phyloP scores from a whole-genome alignment of 2,113 vertebrate species.

The Hippolais icterina region DNA sequence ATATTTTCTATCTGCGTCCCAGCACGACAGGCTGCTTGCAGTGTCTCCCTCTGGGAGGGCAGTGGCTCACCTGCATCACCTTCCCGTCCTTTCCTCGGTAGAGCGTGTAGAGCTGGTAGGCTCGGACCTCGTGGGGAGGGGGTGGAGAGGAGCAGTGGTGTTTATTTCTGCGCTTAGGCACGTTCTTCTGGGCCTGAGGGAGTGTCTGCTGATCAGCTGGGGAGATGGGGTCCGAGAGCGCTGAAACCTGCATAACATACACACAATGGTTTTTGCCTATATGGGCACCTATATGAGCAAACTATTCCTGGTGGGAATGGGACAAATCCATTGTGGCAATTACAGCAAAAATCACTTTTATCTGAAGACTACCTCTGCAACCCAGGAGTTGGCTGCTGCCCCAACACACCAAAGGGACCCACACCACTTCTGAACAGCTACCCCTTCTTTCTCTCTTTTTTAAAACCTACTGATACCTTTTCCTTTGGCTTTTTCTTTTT shows the following conservation, averaged over 20 bases:
- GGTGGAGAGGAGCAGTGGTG: constrained; percentile 71
- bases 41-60: neutral
- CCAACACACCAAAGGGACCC: neutral
- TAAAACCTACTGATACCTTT: constrained; percentile 75
- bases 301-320: neutral
- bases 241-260: constrained; percentile 75
- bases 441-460: neutral
- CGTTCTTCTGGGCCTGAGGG: constrained; percentile 58
- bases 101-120: constrained; percentile 94
- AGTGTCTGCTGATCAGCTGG: constrained; percentile 77
- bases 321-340: neutral
- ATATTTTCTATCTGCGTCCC: accelerated
- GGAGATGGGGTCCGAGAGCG: constrained; percentile 84
- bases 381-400: neutral
- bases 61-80: constrained; percentile 88
- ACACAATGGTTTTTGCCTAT: accelerated
- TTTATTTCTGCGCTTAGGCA: constrained; percentile 69
- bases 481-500: constrained; percentile 80
- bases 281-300: neutral
- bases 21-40: neutral
- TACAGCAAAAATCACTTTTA: neutral
- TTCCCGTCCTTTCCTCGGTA: constrained; percentile 92
- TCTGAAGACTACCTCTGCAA: neutral
- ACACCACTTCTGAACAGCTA: neutral
- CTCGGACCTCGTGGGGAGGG: constrained; percentile 89